Conservation (phyloP, 2,113 vertebrate genomes). For the Rhinogobius similis region DNA sequence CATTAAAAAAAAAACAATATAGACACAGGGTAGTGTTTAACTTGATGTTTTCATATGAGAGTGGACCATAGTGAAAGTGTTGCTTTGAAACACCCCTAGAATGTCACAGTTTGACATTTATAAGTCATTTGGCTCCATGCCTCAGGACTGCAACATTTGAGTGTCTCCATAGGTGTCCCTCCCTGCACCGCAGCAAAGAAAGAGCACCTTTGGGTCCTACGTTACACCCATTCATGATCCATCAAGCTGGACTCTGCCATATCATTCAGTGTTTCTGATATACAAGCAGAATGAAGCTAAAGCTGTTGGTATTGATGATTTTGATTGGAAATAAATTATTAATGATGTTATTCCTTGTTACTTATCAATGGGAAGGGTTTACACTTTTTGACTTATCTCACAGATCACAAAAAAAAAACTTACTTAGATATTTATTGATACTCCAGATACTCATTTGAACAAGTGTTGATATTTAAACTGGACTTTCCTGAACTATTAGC, state of each 20-base stretch:
- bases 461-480: too few species aligned
- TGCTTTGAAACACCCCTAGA: constrained; percentile 3
- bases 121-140: constrained; percentile 21
- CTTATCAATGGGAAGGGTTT: too few species aligned
- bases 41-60: background rate
- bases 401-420: too few species aligned
- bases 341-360: too few species aligned
- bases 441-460: too few species aligned
- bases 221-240: background rate
- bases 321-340: too few species aligned
- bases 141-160: constrained; percentile 1
- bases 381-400: too few species aligned
- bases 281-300: background rate
- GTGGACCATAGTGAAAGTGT: background rate
- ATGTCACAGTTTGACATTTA: constrained; percentile 45
- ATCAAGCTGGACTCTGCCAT: too few species aligned
- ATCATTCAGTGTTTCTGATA: background rate
- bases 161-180: background rate
- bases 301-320: too few species aligned
- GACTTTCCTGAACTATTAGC: too few species aligned
- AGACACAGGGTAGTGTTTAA: background rate
- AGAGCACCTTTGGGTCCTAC: background rate
- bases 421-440: too few species aligned
- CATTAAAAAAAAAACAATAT: background rate
- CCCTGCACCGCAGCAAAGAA: background rate